Conservation (phyloP, 2,888 invertebrate species). For the Eristalis arbustorum region DNA sequence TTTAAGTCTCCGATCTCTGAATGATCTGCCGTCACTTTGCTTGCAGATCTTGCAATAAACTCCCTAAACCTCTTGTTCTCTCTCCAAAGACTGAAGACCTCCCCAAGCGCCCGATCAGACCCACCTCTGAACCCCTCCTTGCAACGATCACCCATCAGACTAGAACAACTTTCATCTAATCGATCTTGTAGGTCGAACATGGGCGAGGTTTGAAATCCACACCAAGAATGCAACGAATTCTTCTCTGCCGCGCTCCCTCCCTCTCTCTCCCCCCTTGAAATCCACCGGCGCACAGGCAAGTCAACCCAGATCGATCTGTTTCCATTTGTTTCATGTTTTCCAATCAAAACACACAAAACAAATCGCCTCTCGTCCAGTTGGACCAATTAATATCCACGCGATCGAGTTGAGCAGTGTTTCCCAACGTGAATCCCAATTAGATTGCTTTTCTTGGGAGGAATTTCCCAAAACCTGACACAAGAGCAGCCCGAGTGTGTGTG, state of each 20-base stretch:
- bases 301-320: constrained; percentile 5
- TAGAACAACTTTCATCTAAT: too few relatives aligned
- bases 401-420: not conserved
- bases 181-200: too few relatives aligned
- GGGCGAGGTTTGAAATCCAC: too few relatives aligned
- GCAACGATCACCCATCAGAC: too few relatives aligned
- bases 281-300: not conserved
- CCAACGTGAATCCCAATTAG: constrained; percentile 48
- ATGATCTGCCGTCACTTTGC: too few relatives aligned
- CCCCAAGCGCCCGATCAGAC: too few relatives aligned
- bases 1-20: too few relatives aligned
- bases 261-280: not conserved
- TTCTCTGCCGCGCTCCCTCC: not conserved
- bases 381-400: constrained; percentile 54
- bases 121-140: too few relatives aligned
- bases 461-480: not conserved
- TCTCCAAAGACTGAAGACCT: too few relatives aligned
- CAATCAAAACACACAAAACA: constrained; percentile 63
- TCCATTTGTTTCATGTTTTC: constrained; percentile 58
- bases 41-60: too few relatives aligned
- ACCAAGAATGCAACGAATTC: too few relatives aligned
- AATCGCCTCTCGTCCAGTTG: constrained; percentile 53
- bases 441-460: constrained; percentile 1
- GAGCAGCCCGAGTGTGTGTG: not conserved
- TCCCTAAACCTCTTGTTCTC: too few relatives aligned